These are phyloP conservation scores for Hydrolagus affinis DNA, from an alignment of 2,113 vertebrate species.

Conservation along the genomic window DNA sequence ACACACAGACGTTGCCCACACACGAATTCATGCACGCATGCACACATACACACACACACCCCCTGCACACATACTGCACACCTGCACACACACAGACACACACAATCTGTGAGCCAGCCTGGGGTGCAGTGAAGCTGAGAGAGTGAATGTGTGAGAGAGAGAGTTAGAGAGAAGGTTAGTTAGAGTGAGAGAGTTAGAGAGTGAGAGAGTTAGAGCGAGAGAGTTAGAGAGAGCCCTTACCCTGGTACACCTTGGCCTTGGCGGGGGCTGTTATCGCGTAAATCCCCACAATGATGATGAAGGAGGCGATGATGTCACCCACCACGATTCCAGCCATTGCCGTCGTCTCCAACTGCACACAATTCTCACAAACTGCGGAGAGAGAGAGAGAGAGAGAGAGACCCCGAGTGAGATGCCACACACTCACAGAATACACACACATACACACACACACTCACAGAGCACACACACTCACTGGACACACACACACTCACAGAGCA, in stretches of 20 bases:
- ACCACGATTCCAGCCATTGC: slow-evolving; percentile 1
- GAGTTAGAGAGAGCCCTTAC: slow-evolving; percentile 38
- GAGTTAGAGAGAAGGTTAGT: not conserved
- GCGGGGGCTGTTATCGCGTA: slow-evolving; percentile 42
- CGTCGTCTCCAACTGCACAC: slow-evolving; percentile 31
- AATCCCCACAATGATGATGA: slow-evolving; percentile 43
- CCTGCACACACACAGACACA: too few relatives aligned
- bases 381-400: not conserved
- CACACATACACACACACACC: not conserved
- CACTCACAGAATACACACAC: too few relatives aligned
- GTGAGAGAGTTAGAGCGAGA: not conserved
- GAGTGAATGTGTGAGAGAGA: not conserved
- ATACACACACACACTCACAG: too few relatives aligned
- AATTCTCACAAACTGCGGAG: slow-evolving; percentile 50
- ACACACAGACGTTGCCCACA: too few relatives aligned
- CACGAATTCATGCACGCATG: not conserved
- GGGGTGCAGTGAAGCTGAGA: not conserved
- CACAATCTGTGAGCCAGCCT: too few relatives aligned
- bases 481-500: too few relatives aligned
- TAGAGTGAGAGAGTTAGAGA: not conserved
- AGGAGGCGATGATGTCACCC: slow-evolving; percentile 42
- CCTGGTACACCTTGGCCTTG: not conserved
- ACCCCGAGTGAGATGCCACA: not conserved
- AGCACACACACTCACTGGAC: too few relatives aligned
- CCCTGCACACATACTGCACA: not conserved